Percentiles rank a stretch among this genome's conserved stretches.
These are phyloP conservation scores for Drosophila tani DNA, from an alignment of 1,140 invertebrate species.

Conservation along the genomic window DNA sequence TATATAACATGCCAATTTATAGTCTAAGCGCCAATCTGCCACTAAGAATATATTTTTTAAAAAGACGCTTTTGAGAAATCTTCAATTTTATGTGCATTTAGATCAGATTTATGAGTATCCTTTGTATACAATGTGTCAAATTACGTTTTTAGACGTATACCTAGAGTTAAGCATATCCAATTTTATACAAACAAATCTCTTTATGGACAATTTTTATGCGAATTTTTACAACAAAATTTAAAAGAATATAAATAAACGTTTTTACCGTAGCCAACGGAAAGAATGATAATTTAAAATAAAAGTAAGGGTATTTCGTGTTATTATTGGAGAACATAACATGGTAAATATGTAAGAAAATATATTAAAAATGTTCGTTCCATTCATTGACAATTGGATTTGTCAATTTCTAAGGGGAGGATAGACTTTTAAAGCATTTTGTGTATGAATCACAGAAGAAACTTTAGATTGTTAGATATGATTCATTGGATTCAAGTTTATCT, in stretches of 20 bases:
- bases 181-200: constrained; percentile 22
- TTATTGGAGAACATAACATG: not conserved
- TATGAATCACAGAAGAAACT: not conserved
- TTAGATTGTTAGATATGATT: not conserved
- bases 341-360: too few species aligned
- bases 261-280: constrained; percentile 1
- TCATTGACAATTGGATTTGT: too few species aligned
- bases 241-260: not conserved
- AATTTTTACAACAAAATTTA: constrained; percentile 39
- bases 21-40: constrained; percentile 51
- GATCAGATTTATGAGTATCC: constrained; percentile 10
- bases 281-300: not conserved
- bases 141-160: constrained; percentile 48
- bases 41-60: constrained; percentile 30
- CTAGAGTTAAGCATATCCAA: constrained; percentile 26
- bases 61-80: constrained; percentile 29
- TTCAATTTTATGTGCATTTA: constrained; percentile 48
- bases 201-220: constrained; percentile 46
- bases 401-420: too few species aligned
- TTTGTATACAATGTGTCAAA: constrained; percentile 52
- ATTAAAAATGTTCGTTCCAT: too few species aligned
- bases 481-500: not conserved
- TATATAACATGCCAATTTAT: constrained; percentile 32
- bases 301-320: not conserved
- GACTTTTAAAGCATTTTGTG: too few species aligned